Base-by-base conservation (phyloP, 1,140 invertebrate genomes). In the Zaprionus taronus region DNA sequence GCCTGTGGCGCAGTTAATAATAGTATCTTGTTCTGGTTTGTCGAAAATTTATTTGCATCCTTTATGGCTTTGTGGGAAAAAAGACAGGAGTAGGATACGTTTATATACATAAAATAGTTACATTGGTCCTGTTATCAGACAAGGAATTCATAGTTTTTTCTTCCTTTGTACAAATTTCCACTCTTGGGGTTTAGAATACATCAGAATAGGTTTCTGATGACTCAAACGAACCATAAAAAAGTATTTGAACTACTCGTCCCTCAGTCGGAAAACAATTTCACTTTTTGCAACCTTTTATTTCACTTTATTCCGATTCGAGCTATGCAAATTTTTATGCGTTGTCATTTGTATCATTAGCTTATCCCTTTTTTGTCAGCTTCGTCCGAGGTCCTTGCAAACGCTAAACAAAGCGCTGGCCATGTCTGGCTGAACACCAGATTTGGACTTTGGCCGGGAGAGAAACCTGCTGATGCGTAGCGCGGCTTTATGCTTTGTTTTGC, bases 401-500 rank as follows among this genome's bases (percentile, higher is more conserved):
- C 53, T n/a, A 65, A 72, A 73, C 70, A 73, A 72, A 67, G 62
- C 44, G 57, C 62, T 56, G 62, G 66, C 74, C 53, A 22, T 51
- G 64, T 57, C 31, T 31, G 31, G 31, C 31, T 34, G 31, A 34
- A 9, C 31, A 34, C 31, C 31, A 34, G 31, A 68, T 53, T 73
- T 22, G 51, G 75, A 65, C 61, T 68, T 77, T 51, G 56, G 15
- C 53, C 53, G 7, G 24, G 36, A 20, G 26, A 5, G 26, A 62
- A 47, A 74, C 15, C 57, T 68, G 67, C 49, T 69, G 75, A 77
- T 67, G 55, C 72, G 72, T 72, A 41, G 68, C 41, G 44, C 53
- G 63, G 73, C 71, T 64, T 78, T 73, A 68, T 77, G 80, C 80
- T 73, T 80, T 58, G 73, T 71, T 80, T 83, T 89, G 58, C 84